A percentile compares a stretch with the other conserved stretches of the same genome.
Conservation (phyloP, 2,113 vertebrate genomes). For the Cheirogaleus medius region DNA sequence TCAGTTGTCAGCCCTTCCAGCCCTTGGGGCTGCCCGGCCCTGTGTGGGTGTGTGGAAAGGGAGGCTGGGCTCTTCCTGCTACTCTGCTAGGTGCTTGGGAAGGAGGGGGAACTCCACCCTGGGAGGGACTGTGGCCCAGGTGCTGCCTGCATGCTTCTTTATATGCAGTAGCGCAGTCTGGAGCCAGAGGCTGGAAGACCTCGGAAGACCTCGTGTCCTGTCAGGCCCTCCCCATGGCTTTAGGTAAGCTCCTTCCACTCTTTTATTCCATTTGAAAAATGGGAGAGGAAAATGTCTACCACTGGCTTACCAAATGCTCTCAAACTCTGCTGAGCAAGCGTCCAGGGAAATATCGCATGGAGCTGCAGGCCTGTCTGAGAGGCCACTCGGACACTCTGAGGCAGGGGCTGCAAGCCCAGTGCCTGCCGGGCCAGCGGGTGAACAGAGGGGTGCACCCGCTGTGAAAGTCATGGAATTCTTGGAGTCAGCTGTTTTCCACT, state of each 20-base stretch:
- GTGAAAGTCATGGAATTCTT: not conserved
- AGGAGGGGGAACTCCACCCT: not conserved
- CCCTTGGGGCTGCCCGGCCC: not conserved
- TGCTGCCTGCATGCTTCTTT: not conserved
- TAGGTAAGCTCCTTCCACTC: conserved; percentile 56
- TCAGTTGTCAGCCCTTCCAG: not conserved
- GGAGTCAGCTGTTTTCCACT: not conserved
- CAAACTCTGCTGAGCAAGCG: not conserved
- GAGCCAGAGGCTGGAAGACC: not conserved
- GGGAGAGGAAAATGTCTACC: not conserved
- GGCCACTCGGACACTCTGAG: not conserved
- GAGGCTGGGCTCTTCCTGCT: not conserved
- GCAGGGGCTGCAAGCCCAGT: not conserved
- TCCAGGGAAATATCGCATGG: not conserved
- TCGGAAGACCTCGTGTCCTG: not conserved
- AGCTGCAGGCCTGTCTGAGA: not conserved
- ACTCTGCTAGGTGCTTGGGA: not conserved
- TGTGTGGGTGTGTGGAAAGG: conserved; percentile 1
- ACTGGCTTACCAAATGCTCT: not conserved
- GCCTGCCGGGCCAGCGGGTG: not conserved
- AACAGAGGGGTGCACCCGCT: rapidly evolving
- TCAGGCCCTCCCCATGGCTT: not conserved
- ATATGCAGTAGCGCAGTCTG: not conserved
- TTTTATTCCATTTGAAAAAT: not conserved
- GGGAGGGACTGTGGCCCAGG: not conserved